Evolutionary conservation across 2,888 invertebrate genomes (phyloP).

Genomic region (Cyaniris semiargus): DNA sequence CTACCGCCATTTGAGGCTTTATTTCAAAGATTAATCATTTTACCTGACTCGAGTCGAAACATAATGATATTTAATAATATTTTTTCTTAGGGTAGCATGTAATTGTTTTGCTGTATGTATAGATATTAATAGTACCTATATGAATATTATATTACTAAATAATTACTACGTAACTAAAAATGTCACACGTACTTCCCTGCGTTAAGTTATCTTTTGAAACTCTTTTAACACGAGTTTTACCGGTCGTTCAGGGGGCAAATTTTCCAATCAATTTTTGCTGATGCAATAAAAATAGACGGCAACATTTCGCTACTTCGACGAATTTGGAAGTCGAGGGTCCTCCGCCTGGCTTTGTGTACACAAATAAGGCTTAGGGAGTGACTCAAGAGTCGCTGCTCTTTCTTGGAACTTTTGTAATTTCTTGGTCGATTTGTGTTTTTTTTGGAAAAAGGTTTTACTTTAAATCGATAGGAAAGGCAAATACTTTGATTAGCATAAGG

Average conservation of each 20-base stretch:
- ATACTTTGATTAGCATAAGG: background rate
- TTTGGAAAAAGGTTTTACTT: background rate
- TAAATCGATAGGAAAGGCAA: background rate
- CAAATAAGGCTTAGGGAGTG: background rate
- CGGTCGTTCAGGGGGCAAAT: background rate
- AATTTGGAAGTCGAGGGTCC: background rate
- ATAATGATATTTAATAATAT: too few species aligned
- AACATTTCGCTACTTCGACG: background rate
- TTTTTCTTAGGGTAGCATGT: too few species aligned
- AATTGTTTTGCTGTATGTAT: too few species aligned
- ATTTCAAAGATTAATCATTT: background rate
- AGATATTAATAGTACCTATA: too few species aligned
- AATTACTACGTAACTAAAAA: too few species aligned
- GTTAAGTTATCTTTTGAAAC: too few species aligned
- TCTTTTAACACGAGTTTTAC: too few species aligned
- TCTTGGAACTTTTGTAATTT: conserved; percentile 5
- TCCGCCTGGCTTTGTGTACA: conserved; percentile 14
- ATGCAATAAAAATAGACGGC: conserved; percentile 1
- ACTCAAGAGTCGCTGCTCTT: conserved; percentile 9
- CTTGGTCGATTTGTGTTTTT: background rate
- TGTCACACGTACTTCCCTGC: too few species aligned
- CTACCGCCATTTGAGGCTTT: conserved; percentile 18
- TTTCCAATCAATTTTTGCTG: background rate
- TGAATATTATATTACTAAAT: too few species aligned
- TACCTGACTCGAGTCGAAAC: background rate